Evolutionary conservation across 2,797 vertebrate genomes (phyloP).

Genomic region (Tokudaia muenninki): DNA sequence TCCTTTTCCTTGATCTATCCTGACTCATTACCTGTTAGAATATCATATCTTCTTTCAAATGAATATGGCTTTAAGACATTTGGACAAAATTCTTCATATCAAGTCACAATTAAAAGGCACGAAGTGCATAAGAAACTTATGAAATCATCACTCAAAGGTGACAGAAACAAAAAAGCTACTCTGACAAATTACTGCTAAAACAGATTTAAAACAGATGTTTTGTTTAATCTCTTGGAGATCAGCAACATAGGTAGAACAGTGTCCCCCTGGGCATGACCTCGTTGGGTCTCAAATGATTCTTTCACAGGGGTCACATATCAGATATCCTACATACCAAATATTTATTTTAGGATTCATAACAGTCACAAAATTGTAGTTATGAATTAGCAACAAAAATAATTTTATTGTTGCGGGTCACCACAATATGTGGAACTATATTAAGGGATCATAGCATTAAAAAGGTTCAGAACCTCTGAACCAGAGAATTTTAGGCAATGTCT

Average conservation of each 20-base stretch:
- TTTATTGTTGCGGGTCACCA: too few species aligned
- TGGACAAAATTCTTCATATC: background rate
- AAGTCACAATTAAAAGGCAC: background rate
- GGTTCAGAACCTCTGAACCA: background rate
- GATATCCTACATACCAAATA: too few species aligned
- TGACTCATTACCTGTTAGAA: background rate
- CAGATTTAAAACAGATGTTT: background rate
- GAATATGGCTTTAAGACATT: background rate
- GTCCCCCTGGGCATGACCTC: too few species aligned
- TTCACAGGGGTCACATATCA: too few species aligned
- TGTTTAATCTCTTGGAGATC: background rate
- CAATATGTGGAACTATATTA: too few species aligned
- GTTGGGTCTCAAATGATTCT: too few species aligned
- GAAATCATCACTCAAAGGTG: background rate
- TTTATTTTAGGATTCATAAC: too few species aligned
- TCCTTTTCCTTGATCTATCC: background rate
- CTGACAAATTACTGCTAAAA: background rate
- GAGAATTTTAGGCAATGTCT: background rate
- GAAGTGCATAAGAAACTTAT: background rate
- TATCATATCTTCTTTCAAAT: background rate
- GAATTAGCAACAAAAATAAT: too few species aligned
- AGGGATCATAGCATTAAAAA: too few species aligned
- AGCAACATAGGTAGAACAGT: background rate
- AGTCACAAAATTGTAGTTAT: too few species aligned
- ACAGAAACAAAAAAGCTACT: background rate